These are phyloP conservation scores for Bradypodion pumilum DNA, from an alignment of 2,797 vertebrate genomes.

Conservation along the genomic window DNA sequence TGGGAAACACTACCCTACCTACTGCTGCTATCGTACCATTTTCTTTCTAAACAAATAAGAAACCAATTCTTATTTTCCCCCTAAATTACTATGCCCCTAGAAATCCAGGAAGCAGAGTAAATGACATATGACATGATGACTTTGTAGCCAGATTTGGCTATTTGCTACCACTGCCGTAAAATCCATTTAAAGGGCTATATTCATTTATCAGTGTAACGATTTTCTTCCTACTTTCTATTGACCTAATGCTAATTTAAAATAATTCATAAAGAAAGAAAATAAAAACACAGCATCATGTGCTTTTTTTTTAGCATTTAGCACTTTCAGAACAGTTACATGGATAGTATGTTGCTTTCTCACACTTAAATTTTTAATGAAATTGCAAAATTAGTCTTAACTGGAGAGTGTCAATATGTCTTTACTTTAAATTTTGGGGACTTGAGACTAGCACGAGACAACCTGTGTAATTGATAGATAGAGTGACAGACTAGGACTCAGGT, in stretches of 20 bases:
- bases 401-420: background rate
- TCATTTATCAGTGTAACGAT: background rate
- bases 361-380: background rate
- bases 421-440: background rate
- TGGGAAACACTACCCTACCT: too few species aligned
- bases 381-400: background rate
- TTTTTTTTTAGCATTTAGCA: background rate
- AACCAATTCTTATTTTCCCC: background rate
- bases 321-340: background rate
- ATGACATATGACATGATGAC: background rate
- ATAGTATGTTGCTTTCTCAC: background rate
- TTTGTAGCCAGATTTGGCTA: background rate
- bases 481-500: too few species aligned
- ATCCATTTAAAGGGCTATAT: background rate
- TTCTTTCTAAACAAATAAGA: background rate
- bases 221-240: constrained; percentile 1
- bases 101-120: background rate
- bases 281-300: background rate
- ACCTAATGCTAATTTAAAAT: background rate
- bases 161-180: background rate
- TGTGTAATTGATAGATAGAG: too few species aligned
- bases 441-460: background rate
- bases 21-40: background rate
- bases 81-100: background rate
- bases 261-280: background rate